These are phyloP conservation scores for Formica aserva DNA, from an alignment of 2,888 invertebrate species.

Conservation along the genomic window DNA sequence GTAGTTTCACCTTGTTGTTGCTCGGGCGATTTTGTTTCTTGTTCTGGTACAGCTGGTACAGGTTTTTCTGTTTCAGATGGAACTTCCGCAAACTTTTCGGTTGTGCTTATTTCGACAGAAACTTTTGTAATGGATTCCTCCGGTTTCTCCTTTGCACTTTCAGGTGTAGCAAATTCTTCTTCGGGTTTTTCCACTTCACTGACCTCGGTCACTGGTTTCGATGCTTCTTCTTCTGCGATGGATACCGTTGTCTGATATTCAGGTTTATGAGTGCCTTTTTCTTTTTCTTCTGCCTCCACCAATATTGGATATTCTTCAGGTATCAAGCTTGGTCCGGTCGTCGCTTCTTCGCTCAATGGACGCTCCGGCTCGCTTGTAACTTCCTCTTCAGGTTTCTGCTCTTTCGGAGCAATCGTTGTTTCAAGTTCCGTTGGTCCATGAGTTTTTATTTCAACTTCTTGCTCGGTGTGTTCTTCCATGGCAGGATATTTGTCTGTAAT, in stretches of 20 bases:
- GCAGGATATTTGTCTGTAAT: conserved; percentile 7
- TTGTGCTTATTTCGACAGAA: conserved; percentile 40
- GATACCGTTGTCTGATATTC: conserved; percentile 66
- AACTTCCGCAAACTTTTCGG: conserved; percentile 47
- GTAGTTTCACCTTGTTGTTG: conserved; percentile 46
- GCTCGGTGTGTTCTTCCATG: background rate
- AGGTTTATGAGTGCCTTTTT: conserved; percentile 39
- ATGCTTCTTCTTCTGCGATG: conserved; percentile 57
- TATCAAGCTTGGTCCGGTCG: conserved; percentile 22
- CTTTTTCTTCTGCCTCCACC: conserved; percentile 44
- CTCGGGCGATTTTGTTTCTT: conserved; percentile 60
- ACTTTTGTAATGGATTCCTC: conserved; percentile 33
- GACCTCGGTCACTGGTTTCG: conserved; percentile 70
- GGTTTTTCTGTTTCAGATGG: conserved; percentile 30
- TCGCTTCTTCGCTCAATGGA: conserved; percentile 36
- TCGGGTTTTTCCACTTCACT: conserved; percentile 41
- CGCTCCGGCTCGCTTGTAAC: conserved; percentile 22
- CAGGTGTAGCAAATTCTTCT: conserved; percentile 45
- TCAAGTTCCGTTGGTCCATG: conserved; percentile 42
- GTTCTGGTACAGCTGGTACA: conserved; percentile 44
- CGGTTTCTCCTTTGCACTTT: conserved; percentile 50
- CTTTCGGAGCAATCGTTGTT: conserved; percentile 25
- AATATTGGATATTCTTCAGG: conserved; percentile 48
- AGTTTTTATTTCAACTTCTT: conserved; percentile 8
- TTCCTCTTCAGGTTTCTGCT: conserved; percentile 45